Percentiles rank a stretch among this genome's conserved stretches.
phyloP scores from a whole-genome alignment of 1,140 invertebrate genomes.

The Epicauta chinensis region DNA sequence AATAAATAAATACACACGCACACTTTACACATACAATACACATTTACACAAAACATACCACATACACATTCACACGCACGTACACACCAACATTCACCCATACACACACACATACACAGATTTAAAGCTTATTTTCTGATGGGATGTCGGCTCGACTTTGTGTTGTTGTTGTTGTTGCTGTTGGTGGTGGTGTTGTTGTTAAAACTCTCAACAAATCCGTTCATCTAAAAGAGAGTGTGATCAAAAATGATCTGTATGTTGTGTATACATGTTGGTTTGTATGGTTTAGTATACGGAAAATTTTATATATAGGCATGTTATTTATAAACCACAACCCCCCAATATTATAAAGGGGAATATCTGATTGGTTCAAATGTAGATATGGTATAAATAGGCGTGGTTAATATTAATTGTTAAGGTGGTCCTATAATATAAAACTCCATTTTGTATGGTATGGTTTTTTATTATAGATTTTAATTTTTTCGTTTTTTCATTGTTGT shows the following conservation, averaged over 20 bases:
- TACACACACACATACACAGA: no score
- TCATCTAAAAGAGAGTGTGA: conserved; percentile 15
- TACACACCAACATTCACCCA: no score
- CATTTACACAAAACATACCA: no score
- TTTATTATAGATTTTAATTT: not conserved
- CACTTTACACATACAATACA: no score
- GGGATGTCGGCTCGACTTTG: conserved; percentile 14
- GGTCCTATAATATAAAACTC: conserved; percentile 8
- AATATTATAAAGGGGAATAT: not conserved
- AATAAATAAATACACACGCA: no score
- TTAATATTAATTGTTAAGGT: conserved; percentile 8
- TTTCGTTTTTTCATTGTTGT: no score
- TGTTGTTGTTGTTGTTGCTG: not conserved
- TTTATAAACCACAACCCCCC: conserved; percentile 9
- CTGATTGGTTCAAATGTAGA: conserved; percentile 7
- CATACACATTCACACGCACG: no score
- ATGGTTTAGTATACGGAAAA: conserved; percentile 5
- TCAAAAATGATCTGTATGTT: conserved; percentile 9
- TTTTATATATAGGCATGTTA: conserved; percentile 7
- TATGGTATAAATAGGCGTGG: conserved; percentile 8
- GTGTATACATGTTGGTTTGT: no score
- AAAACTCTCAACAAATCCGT: conserved; percentile 11
- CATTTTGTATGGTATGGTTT: conserved; percentile 14
- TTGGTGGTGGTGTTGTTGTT: no score
- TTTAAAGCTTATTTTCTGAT: conserved; percentile 11